Percentiles rank a stretch among this genome's conserved stretches.
phyloP scores from a whole-genome alignment of 2,113 vertebrate genomes.

The Polypterus senegalus region DNA sequence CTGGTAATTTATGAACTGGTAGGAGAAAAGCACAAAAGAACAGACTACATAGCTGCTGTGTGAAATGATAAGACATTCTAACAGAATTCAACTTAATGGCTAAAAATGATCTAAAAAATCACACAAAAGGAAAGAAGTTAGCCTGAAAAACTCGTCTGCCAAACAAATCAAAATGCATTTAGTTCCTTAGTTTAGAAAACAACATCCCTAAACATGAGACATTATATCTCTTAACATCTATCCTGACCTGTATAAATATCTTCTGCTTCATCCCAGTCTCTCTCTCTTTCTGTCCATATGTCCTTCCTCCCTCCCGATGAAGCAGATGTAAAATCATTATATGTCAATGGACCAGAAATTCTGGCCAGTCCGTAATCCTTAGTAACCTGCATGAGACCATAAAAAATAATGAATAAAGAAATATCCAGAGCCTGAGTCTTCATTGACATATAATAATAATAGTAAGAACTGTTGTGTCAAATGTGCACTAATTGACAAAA shows the following conservation, averaged over 20 bases:
- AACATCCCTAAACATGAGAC: conserved; percentile 11
- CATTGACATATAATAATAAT: conserved; percentile 51
- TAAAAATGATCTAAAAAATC: no score
- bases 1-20: no score
- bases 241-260: conserved; percentile 65
- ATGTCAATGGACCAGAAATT: conserved; percentile 66
- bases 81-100: no score
- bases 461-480: background rate
- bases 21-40: no score
- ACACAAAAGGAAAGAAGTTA: no score
- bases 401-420: conserved; percentile 47
- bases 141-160: no score
- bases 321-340: conserved; percentile 63
- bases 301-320: conserved; percentile 62
- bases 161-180: no score
- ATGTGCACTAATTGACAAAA: no score
- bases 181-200: background rate
- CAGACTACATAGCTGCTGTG: no score
- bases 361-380: conserved; percentile 65
- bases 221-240: conserved; percentile 37
- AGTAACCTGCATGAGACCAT: conserved; percentile 63
- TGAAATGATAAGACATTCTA: no score
- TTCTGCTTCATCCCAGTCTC: conserved; percentile 61
- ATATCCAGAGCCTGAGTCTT: conserved; percentile 37
- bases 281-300: conserved; percentile 66